phyloP scores from a whole-genome alignment of 1,140 invertebrate genomes.

The Delia radicum region DNA sequence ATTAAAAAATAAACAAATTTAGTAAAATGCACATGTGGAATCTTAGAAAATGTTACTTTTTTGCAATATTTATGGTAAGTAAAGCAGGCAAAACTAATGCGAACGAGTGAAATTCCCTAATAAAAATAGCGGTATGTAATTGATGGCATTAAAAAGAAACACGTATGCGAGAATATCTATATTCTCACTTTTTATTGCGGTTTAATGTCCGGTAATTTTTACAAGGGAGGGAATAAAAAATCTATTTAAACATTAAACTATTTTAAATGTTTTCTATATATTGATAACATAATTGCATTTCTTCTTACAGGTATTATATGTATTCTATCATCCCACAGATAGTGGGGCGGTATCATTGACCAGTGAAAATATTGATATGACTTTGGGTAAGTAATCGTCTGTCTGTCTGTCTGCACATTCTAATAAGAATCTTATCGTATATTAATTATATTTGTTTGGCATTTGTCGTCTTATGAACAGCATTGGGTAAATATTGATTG shows the following conservation, averaged over 20 bases:
- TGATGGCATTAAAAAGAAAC: not conserved
- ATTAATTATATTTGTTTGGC: not conserved
- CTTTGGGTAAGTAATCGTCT: slow-evolving; percentile 70
- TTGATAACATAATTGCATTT: not conserved
- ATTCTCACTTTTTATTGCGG: not conserved
- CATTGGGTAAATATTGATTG: not conserved
- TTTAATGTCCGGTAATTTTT: not conserved
- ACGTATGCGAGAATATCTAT: not conserved
- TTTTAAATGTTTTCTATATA: not conserved
- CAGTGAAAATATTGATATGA: slow-evolving; percentile 76
- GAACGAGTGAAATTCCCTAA: too few species aligned
- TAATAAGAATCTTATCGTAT: not conserved
- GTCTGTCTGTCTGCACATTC: slow-evolving; percentile 5
- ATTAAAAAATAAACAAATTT: slow-evolving; percentile 5
- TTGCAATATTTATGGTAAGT: slow-evolving; percentile 33
- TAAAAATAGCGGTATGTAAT: not conserved
- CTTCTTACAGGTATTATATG: slow-evolving; percentile 63
- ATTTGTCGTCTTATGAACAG: not conserved
- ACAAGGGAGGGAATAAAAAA: too few species aligned
- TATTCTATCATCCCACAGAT: slow-evolving; percentile 68
- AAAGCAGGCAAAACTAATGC: not conserved
- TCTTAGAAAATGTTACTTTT: slow-evolving; percentile 23
- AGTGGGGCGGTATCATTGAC: slow-evolving; percentile 77
- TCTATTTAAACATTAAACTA: not conserved
- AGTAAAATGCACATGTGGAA: slow-evolving; percentile 30